These are phyloP conservation scores for Coboldia fuscipes DNA, from an alignment of 1,140 invertebrate genomes.

Conservation along the genomic window DNA sequence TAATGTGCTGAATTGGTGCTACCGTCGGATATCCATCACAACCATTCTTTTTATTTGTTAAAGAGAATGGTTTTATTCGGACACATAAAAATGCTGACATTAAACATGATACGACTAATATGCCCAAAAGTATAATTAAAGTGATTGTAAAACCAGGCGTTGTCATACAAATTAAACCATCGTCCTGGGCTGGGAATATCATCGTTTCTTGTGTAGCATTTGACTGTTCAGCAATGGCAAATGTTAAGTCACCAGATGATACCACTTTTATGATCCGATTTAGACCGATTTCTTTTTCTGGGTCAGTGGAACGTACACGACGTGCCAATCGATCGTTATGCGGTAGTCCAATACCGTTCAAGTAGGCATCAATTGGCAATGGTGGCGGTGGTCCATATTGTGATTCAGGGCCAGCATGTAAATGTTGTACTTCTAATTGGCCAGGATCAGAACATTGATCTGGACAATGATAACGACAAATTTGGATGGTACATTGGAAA, in stretches of 20 bases:
- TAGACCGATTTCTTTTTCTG: conserved; percentile 57
- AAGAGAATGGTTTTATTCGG: conserved; percentile 42
- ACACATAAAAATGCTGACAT: conserved; percentile 67
- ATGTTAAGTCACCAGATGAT: conserved; percentile 65
- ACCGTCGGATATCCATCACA: conserved; percentile 22
- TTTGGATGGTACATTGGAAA: conserved; percentile 90
- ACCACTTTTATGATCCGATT: conserved; percentile 68
- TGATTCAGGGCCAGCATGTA: conserved; percentile 31
- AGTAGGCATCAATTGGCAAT: conserved; percentile 20
- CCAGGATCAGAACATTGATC: conserved; percentile 57
- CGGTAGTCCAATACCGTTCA: conserved; percentile 31
- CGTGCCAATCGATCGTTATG: conserved; percentile 48
- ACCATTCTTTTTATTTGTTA: conserved; percentile 29
- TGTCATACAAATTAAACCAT: conserved; percentile 75
- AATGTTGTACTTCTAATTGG: conserved; percentile 26
- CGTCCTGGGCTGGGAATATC: conserved; percentile 37
- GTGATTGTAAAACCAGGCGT: conserved; percentile 73
- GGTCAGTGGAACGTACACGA: conserved; percentile 32
- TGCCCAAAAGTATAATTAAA: conserved; percentile 52
- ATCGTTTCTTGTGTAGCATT: conserved; percentile 31
- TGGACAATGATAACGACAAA: conserved; percentile 79
- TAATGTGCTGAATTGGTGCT: conserved; percentile 14
- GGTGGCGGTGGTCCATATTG: conserved; percentile 46
- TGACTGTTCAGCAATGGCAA: conserved; percentile 42
- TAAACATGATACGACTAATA: conserved; percentile 60